These are phyloP conservation scores for Oncorhynchus mykiss DNA, from an alignment of 2,113 vertebrate genomes.

Conservation along the genomic window DNA sequence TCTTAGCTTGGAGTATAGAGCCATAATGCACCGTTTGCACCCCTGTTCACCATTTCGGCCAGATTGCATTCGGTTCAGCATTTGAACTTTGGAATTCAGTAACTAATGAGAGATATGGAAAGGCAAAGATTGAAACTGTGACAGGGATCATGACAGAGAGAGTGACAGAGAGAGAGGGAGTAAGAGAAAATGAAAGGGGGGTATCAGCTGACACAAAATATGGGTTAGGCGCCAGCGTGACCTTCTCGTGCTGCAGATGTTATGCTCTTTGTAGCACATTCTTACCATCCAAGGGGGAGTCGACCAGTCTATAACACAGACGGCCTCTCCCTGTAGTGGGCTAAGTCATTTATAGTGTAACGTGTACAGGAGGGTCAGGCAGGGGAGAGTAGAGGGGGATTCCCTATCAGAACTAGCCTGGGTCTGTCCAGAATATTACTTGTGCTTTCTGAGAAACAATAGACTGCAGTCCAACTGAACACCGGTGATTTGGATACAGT, in stretches of 20 bases:
- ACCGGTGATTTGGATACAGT: slow-evolving; percentile 9
- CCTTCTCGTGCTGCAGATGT: slow-evolving; percentile 30
- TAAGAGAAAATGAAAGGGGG: neutral
- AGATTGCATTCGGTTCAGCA: neutral
- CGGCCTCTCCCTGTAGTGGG: slow-evolving; percentile 1
- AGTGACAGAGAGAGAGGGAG: slow-evolving; percentile 8
- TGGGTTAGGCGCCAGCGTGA: slow-evolving; percentile 24
- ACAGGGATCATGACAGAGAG: slow-evolving; percentile 7
- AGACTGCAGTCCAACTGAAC: no score
- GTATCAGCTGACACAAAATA: slow-evolving; percentile 13
- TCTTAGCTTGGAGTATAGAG: neutral
- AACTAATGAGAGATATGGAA: neutral
- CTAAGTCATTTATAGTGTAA: slow-evolving; percentile 26
- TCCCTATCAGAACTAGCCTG: slow-evolving; percentile 25
- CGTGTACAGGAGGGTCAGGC: neutral
- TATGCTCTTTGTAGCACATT: slow-evolving; percentile 37
- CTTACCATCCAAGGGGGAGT: slow-evolving; percentile 23
- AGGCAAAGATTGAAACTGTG: neutral
- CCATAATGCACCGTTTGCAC: neutral
- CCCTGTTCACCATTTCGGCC: neutral
- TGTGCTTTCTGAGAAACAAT: neutral
- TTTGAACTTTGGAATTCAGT: no score
- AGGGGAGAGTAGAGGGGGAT: slow-evolving; percentile 11
- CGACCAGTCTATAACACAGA: slow-evolving; percentile 15
- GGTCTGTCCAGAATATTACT: slow-evolving; percentile 11